These are phyloP conservation scores for Drosophila simulans DNA, from an alignment of 1,140 invertebrate genomes.

Conservation along the genomic window DNA sequence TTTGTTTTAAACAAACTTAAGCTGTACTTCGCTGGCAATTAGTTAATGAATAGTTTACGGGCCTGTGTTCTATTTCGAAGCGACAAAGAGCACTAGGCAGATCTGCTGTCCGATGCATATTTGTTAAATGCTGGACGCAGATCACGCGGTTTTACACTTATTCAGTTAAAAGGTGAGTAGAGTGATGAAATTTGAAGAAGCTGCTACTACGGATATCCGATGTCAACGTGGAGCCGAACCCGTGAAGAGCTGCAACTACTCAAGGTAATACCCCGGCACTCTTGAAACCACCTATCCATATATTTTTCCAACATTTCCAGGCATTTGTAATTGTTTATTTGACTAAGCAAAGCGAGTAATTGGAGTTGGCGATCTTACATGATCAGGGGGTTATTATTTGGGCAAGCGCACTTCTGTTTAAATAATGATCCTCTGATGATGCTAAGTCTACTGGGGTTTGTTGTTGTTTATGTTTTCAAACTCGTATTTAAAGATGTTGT, in stretches of 20 bases:
- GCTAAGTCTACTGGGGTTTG: neutral
- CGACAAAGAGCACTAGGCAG: conserved; percentile 58
- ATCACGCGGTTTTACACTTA: conserved; percentile 49
- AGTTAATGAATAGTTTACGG: conserved; percentile 18
- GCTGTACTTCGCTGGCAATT: conserved; percentile 30
- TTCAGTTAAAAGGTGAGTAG: conserved; percentile 57
- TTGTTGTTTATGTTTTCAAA: too few relatives aligned
- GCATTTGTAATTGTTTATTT: neutral
- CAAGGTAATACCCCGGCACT: conserved; percentile 26
- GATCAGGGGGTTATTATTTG: conserved; percentile 1
- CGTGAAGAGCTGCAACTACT: conserved; percentile 9
- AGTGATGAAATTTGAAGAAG: conserved; percentile 45
- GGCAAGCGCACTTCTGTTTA: neutral
- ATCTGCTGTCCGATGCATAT: conserved; percentile 29
- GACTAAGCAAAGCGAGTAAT: neutral
- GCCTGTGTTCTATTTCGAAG: conserved; percentile 52
- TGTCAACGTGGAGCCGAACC: neutral
- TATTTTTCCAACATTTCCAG: conserved; percentile 3
- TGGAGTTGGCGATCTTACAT: neutral
- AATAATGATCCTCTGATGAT: conserved; percentile 10
- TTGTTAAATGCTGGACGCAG: conserved; percentile 16
- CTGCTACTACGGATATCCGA: neutral
- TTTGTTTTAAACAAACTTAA: conserved; percentile 50
- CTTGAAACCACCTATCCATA: neutral
- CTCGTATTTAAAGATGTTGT: conserved; percentile 51